These are phyloP conservation scores for Panurus biarmicus DNA, from an alignment of 2,113 vertebrate genomes.

Conservation along the genomic window DNA sequence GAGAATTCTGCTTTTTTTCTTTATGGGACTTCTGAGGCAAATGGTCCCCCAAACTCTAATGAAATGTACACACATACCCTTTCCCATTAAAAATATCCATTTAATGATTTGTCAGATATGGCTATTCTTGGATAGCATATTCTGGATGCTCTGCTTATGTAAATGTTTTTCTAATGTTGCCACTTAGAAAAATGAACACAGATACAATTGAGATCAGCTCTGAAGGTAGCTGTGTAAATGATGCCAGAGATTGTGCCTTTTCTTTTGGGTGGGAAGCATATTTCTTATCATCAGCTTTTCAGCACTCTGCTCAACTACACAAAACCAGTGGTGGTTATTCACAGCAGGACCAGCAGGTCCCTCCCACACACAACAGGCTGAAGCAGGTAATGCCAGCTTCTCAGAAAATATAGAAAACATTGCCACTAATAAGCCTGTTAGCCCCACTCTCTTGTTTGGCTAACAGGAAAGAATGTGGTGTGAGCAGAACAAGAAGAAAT, in stretches of 20 bases:
- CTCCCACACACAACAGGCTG: neutral
- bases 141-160: neutral
- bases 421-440: neutral
- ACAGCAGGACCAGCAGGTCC: constrained; percentile 2
- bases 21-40: neutral
- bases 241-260: neutral
- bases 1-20: neutral
- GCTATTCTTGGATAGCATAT: neutral
- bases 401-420: neutral
- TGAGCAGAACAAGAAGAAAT: neutral
- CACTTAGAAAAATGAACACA: neutral
- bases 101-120: neutral
- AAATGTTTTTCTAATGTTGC: neutral
- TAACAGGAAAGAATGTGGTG: neutral
- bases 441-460: neutral
- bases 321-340: neutral
- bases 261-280: neutral
- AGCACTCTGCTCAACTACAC: neutral
- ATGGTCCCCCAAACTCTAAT: neutral
- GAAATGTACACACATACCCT: neutral
- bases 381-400: neutral
- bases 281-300: neutral
- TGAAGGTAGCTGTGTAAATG: neutral
- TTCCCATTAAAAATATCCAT: neutral
- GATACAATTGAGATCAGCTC: neutral